phyloP scores from a whole-genome alignment of 2,113 vertebrate species.

The Mixornis gularis region DNA sequence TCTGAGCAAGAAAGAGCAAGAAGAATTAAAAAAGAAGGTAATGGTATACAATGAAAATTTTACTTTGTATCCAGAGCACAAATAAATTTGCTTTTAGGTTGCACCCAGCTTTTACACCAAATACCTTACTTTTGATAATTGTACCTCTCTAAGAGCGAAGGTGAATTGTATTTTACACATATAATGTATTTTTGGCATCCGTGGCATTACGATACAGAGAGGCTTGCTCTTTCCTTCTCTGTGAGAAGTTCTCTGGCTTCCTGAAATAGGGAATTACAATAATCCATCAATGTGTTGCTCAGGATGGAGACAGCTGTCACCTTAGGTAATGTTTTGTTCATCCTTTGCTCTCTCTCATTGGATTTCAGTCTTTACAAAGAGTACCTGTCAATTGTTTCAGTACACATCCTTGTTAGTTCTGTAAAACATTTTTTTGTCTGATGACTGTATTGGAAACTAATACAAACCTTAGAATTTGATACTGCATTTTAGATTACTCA shows the following conservation, averaged over 20 bases:
- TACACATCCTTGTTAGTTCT: neutral
- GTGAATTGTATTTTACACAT: neutral
- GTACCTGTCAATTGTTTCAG: neutral
- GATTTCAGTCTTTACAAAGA: neutral
- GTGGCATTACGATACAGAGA: neutral
- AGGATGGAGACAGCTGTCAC: neutral
- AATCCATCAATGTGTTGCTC: neutral
- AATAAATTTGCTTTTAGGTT: neutral
- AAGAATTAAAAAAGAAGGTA: slow-evolving; percentile 97
- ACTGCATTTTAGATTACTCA: neutral
- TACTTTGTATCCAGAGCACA: neutral
- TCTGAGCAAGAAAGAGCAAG: slow-evolving; percentile 95
- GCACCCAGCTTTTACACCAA: neutral
- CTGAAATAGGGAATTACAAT: neutral
- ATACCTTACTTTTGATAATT: neutral
- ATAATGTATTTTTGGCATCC: neutral
- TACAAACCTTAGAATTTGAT: neutral
- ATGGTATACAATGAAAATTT: neutral
- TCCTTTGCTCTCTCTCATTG: neutral
- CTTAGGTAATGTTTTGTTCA: neutral
- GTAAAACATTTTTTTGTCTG: neutral
- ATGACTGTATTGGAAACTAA: neutral
- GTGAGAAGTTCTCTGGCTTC: neutral
- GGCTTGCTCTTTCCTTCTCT: neutral
- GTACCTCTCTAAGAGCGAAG: neutral